These are phyloP conservation scores for Rhysida immarginata DNA, from an alignment of 1,140 invertebrate species.

Conservation along the genomic window DNA sequence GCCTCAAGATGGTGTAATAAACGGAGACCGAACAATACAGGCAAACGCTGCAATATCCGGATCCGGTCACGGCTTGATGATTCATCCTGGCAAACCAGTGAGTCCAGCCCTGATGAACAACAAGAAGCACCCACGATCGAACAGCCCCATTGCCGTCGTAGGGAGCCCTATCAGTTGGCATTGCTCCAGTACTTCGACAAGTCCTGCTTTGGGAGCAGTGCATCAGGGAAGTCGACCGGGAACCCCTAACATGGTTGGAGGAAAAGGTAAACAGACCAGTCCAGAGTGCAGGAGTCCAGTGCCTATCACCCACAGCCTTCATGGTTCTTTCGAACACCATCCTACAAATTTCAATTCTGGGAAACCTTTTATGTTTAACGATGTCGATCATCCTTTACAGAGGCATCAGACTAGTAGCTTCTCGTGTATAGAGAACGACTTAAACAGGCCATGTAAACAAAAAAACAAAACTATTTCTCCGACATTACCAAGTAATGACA, in stretches of 20 bases:
- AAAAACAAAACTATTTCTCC: not conserved
- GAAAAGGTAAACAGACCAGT: not conserved
- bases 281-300: no score
- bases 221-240: slow-evolving; percentile 14
- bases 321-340: no score
- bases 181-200: slow-evolving; percentile 19
- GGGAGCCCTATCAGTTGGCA: slow-evolving; percentile 16
- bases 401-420: not conserved
- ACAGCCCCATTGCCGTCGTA: slow-evolving; percentile 17
- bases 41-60: slow-evolving; percentile 12
- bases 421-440: not conserved
- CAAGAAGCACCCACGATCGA: not conserved
- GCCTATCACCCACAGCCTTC: no score
- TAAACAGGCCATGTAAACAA: not conserved
- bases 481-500: not conserved
- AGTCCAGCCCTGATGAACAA: slow-evolving; percentile 13
- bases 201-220: slow-evolving; percentile 11
- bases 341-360: no score
- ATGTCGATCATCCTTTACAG: not conserved
- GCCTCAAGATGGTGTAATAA: slow-evolving; percentile 30
- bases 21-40: slow-evolving; percentile 1
- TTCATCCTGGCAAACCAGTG: slow-evolving; percentile 4
- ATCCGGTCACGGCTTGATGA: slow-evolving; percentile 13
- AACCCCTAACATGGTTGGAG: slow-evolving; percentile 2
- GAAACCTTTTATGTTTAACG: no score